Evolutionary conservation across 2,888 invertebrate genomes (phyloP).

Genomic region (Tuta absoluta): DNA sequence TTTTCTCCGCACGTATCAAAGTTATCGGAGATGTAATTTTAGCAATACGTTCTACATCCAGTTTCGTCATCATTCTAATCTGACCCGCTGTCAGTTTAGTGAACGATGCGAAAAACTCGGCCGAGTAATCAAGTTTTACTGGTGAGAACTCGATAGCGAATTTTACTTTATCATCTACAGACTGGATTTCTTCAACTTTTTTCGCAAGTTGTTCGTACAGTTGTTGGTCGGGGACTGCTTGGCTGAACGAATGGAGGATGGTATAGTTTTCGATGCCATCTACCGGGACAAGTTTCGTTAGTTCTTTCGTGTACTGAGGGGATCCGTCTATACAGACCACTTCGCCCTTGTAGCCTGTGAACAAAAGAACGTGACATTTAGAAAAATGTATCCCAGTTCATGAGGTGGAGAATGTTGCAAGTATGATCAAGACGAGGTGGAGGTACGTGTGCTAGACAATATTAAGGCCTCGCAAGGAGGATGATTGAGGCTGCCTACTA

Average conservation of each 20-base stretch:
- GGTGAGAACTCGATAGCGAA: background rate
- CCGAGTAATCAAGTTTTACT: background rate
- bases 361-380: background rate
- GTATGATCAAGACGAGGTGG: background rate
- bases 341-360: background rate
- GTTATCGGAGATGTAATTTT: slow-evolving; percentile 19
- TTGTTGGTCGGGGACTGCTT: background rate
- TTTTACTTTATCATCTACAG: background rate
- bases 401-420: background rate
- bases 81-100: background rate
- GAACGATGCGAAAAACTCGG: background rate
- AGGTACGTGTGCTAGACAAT: too few relatives aligned
- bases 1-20: slow-evolving; percentile 3
- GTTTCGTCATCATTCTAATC: background rate
- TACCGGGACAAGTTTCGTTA: background rate
- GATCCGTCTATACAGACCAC: background rate
- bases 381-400: background rate
- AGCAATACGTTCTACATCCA: slow-evolving; percentile 56
- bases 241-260: background rate
- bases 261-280: background rate
- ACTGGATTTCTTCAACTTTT: background rate
- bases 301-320: background rate
- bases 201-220: background rate
- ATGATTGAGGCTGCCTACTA: too few relatives aligned
- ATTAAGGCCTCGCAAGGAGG: too few relatives aligned